phyloP scores from a whole-genome alignment of 2,113 vertebrate species.

The Austrofundulus limnaeus region DNA sequence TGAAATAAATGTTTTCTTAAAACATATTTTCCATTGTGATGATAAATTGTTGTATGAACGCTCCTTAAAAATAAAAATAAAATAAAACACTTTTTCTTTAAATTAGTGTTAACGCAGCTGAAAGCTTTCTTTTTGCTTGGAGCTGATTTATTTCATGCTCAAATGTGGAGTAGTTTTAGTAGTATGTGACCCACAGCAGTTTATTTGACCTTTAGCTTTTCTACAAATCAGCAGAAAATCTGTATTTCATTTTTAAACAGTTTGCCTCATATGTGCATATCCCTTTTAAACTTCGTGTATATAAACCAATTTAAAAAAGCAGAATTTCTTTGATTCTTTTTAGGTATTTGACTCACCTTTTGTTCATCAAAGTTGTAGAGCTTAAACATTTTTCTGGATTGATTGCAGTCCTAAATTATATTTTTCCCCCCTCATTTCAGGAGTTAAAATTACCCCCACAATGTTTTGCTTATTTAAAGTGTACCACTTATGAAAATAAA shows the following conservation, averaged over 20 bases:
- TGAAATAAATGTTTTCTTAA: neutral
- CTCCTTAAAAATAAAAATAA: too few species aligned
- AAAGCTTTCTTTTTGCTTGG: neutral
- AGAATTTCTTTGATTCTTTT: neutral
- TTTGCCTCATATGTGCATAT: slow-evolving; percentile 7
- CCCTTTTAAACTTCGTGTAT: slow-evolving; percentile 42
- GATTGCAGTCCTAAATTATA: too few species aligned
- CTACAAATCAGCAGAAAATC: too few species aligned
- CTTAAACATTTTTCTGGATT: neutral
- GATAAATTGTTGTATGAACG: too few species aligned
- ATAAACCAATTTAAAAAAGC: slow-evolving; percentile 18
- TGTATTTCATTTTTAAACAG: slow-evolving; percentile 22
- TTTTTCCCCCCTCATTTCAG: too few species aligned
- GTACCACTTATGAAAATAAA: neutral
- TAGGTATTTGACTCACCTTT: neutral
- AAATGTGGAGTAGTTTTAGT: slow-evolving; percentile 25
- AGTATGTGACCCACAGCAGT: neutral
- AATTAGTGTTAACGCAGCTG: too few species aligned
- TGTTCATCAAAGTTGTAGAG: neutral
- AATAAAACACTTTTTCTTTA: too few species aligned
- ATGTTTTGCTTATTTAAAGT: neutral
- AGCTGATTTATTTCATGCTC: neutral
- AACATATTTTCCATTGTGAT: too few species aligned
- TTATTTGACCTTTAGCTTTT: neutral
- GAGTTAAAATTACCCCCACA: too few species aligned